Conservation (phyloP, 2,113 vertebrate species). For the Cervus canadensis region DNA sequence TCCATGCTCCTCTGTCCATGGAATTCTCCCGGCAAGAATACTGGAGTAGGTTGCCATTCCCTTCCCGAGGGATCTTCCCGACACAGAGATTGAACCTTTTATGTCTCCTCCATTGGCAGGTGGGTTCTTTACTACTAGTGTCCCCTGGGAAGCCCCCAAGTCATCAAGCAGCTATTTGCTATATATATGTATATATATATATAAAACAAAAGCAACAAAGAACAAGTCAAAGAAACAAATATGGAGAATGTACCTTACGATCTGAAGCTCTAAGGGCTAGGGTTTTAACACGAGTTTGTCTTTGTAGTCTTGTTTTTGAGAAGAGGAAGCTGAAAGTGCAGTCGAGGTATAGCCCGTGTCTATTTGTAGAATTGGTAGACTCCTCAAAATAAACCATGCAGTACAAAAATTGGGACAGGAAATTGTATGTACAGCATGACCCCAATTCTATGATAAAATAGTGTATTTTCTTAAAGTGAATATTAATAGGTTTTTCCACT, state of each 20-base stretch:
- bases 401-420: not conserved
- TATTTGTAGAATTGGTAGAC: not conserved
- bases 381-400: not conserved
- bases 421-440: not conserved
- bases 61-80: not conserved
- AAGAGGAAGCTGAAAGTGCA: not conserved
- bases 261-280: not conserved
- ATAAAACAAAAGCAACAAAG: not conserved
- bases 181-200: not conserved
- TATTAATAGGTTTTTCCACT: not conserved
- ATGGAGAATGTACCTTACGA: not conserved
- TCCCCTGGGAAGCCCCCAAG: not conserved
- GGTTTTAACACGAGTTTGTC: not conserved
- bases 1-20: not conserved
- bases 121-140: not conserved
- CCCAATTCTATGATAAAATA: not conserved
- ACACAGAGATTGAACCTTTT: not conserved
- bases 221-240: not conserved
- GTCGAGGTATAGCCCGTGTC: not conserved
- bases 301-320: not conserved
- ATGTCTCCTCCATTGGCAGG: not conserved
- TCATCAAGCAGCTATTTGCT: not conserved
- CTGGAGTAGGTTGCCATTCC: not conserved
- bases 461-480: not conserved
- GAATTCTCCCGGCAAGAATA: not conserved